A percentile compares a stretch with the other conserved stretches of the same genome.
These are phyloP conservation scores for Ctenicera cuprea DNA, from an alignment of 2,888 invertebrate species.

Conservation along the genomic window DNA sequence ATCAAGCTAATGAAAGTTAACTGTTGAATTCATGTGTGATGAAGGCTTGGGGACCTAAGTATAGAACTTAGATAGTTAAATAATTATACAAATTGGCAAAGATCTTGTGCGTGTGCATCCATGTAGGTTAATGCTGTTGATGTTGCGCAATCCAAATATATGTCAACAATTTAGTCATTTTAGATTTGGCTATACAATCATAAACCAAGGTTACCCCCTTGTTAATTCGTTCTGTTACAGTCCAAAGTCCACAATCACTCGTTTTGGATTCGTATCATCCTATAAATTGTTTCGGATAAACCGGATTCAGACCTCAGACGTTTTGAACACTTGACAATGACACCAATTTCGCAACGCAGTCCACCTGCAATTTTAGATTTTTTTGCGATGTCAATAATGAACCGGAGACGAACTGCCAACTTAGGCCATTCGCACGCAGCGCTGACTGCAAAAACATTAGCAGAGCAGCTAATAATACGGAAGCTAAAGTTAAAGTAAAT, in stretches of 20 bases:
- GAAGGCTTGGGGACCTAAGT: neutral
- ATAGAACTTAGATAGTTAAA: too few species aligned
- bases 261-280: conserved; percentile 45
- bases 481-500: too few species aligned
- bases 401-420: conserved; percentile 4
- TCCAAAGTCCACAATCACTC: conserved; percentile 41
- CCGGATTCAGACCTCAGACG: conserved; percentile 43
- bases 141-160: conserved; percentile 33
- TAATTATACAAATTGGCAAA: conserved; percentile 19
- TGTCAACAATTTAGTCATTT: conserved; percentile 30
- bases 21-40: neutral
- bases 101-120: conserved; percentile 24
- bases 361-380: conserved; percentile 42
- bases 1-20: neutral
- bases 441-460: conserved; percentile 1
- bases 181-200: conserved; percentile 35
- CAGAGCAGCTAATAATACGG: neutral
- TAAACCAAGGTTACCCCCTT: conserved; percentile 42
- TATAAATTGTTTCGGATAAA: conserved; percentile 37
- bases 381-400: conserved; percentile 11
- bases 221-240: conserved; percentile 20
- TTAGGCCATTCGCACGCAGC: conserved; percentile 1
- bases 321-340: conserved; percentile 48
- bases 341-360: conserved; percentile 46
- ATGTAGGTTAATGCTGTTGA: conserved; percentile 17